Evolutionary conservation across 2,797 vertebrate species (phyloP).

Genomic region (Iguana delicatissima): DNA sequence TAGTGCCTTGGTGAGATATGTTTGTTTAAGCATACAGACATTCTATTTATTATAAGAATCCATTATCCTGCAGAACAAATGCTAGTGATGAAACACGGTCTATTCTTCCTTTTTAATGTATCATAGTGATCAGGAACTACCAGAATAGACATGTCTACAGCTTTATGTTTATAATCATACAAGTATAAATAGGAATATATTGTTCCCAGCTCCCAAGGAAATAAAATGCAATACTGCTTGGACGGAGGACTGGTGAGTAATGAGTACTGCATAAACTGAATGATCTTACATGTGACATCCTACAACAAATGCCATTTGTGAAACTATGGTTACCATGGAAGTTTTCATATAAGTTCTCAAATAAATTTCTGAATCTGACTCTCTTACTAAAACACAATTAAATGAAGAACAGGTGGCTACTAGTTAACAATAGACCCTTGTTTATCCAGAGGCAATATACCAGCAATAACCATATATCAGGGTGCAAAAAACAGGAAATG

Average conservation of each 20-base stretch:
- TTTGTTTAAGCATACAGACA: neutral
- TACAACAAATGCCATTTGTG: neutral
- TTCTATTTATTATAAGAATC: neutral
- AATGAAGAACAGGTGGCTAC: neutral
- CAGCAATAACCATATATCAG: neutral
- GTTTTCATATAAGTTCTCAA: neutral
- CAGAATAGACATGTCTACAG: neutral
- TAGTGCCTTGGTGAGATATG: neutral
- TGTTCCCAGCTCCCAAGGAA: neutral
- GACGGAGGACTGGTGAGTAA: neutral
- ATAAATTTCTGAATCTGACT: neutral
- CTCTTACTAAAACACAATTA: neutral
- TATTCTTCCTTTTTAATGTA: neutral
- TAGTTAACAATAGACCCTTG: neutral
- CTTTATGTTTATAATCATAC: neutral
- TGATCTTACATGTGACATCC: neutral
- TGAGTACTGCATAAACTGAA: neutral
- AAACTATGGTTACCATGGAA: neutral
- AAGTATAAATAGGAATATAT: neutral
- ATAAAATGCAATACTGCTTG: neutral
- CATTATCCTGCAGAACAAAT: neutral
- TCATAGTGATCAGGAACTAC: neutral
- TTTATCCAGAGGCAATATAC: neutral
- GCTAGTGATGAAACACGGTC: neutral
- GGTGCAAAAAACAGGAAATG: neutral